Conservation (phyloP, 1,140 invertebrate species). For the Drosophila takahashii region DNA sequence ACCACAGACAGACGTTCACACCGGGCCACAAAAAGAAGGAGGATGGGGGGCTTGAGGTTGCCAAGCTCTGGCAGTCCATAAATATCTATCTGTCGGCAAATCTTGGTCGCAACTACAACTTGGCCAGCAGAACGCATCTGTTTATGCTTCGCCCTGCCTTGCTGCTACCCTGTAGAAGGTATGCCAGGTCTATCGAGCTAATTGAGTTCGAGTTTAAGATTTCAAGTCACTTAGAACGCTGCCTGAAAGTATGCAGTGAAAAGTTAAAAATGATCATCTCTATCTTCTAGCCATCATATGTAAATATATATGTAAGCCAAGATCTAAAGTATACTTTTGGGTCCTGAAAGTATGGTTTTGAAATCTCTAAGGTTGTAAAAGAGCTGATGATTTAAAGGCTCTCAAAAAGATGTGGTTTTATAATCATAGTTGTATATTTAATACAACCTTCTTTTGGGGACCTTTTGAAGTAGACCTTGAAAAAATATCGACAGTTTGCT, state of each 20-base stretch:
- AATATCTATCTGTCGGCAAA: slow-evolving; percentile 63
- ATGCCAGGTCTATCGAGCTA: background rate
- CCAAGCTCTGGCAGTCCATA: slow-evolving; percentile 66
- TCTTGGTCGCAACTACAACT: slow-evolving; percentile 41
- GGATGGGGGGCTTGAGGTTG: slow-evolving; percentile 11
- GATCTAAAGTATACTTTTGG: no score
- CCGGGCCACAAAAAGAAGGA: slow-evolving; percentile 1
- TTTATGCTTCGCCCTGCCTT: slow-evolving; percentile 4
- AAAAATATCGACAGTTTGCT: no score
- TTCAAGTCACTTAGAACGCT: background rate
- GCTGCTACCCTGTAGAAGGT: slow-evolving; percentile 12
- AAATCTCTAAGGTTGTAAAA: no score
- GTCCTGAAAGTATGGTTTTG: no score
- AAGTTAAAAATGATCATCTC: background rate
- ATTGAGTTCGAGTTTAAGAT: background rate
- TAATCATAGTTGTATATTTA: no score
- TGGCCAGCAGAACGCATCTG: slow-evolving; percentile 46
- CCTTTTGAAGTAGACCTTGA: background rate
- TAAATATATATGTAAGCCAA: no score
- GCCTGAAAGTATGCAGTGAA: background rate
- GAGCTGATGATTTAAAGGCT: no score
- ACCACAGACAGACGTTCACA: slow-evolving; percentile 44
- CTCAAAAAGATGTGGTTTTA: no score
- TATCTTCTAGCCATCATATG: no score
- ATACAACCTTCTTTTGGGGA: background rate